Evolutionary conservation across 2,888 invertebrate genomes (phyloP).

Genomic region (Leucania comma): DNA sequence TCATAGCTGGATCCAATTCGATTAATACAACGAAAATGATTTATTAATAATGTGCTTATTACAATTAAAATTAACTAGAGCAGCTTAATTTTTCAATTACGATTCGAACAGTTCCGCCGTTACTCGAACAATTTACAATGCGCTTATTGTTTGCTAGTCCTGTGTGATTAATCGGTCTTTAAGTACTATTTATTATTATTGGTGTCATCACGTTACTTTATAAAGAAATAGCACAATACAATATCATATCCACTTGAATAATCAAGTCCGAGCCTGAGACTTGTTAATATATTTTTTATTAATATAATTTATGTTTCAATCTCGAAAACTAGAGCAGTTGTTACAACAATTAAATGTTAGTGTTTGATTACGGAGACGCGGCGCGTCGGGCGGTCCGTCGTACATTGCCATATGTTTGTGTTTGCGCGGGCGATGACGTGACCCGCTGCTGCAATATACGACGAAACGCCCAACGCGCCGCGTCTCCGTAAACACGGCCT

Average conservation of each 20-base stretch:
- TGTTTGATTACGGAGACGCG: too few species aligned
- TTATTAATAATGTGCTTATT: not conserved
- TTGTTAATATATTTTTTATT: conserved; percentile 1
- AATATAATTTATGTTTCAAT: not conserved
- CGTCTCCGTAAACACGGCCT: too few species aligned
- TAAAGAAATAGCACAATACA: too few species aligned
- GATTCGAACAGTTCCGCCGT: not conserved
- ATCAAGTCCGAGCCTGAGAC: not conserved
- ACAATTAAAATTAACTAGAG: not conserved
- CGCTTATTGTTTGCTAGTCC: conserved; percentile 9
- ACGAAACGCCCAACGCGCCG: too few species aligned
- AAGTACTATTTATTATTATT: not conserved
- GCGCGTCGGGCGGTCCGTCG: too few species aligned
- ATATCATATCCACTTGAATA: not conserved
- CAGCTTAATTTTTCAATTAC: not conserved
- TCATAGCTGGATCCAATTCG: not conserved
- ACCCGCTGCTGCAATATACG: too few species aligned
- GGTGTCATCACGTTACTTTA: not conserved
- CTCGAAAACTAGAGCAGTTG: conserved; percentile 3
- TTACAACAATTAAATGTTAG: not conserved
- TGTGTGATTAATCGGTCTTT: not conserved
- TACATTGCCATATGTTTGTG: too few species aligned
- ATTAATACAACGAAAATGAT: not conserved
- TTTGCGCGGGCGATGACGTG: too few species aligned
- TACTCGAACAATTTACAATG: not conserved